phyloP scores from a whole-genome alignment of 2,113 vertebrate species.

The Hippocampus barbouri region DNA sequence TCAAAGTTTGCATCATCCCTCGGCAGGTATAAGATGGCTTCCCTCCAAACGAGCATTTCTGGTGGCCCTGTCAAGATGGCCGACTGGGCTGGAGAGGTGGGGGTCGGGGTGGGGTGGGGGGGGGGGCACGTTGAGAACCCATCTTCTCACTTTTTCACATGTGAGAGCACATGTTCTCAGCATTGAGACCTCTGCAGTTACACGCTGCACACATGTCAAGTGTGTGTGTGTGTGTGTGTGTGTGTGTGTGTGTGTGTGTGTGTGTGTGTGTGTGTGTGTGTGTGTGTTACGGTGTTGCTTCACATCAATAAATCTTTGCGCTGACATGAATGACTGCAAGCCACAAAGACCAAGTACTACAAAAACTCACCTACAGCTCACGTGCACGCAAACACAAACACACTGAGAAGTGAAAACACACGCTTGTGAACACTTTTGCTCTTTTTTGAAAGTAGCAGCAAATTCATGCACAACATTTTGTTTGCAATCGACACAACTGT shows the following conservation, averaged over 20 bases:
- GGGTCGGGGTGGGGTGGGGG: neutral
- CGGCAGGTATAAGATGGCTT: neutral
- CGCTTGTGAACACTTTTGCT: neutral
- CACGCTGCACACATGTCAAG: slow-evolving; percentile 17
- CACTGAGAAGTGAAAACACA: neutral
- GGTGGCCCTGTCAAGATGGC: neutral
- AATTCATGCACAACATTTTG: too few species aligned
- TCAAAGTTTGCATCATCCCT: neutral
- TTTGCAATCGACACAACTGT: too few species aligned
- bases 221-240: too few species aligned
- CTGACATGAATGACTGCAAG: slow-evolving; percentile 58
- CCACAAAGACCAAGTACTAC: slow-evolving; percentile 2
- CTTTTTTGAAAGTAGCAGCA: neutral
- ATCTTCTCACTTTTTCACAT: slow-evolving; percentile 41
- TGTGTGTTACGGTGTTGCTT: slow-evolving; percentile 31
- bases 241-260: too few species aligned
- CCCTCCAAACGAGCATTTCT: slow-evolving; percentile 21
- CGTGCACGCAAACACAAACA: slow-evolving; percentile 5
- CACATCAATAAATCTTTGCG: slow-evolving; percentile 59
- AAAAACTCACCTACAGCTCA: slow-evolving; percentile 15
- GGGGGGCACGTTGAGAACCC: slow-evolving; percentile 10
- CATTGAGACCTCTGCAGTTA: slow-evolving; percentile 52
- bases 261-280: too few species aligned
- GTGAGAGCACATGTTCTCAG: slow-evolving; percentile 55
- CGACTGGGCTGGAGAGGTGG: neutral